A percentile compares a stretch with the other conserved stretches of the same genome.
Evolutionary conservation across 2,797 vertebrate species (phyloP).

Genomic region (Aythya fuligula): DNA sequence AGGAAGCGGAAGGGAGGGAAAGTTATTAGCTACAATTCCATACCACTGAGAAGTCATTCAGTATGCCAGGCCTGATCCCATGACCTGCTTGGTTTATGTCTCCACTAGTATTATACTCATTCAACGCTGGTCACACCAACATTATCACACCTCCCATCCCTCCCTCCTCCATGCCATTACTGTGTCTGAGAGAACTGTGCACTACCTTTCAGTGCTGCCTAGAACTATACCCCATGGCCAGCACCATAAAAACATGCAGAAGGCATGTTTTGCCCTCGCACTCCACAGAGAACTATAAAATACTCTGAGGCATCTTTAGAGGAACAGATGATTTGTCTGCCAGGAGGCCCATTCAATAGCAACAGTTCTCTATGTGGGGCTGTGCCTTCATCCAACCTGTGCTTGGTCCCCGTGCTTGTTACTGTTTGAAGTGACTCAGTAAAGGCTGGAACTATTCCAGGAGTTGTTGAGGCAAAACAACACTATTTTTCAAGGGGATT

Average conservation of each 20-base stretch:
- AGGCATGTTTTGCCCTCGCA: neutral
- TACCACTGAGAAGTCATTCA: neutral
- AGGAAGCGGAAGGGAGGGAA: neutral
- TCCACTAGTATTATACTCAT: neutral
- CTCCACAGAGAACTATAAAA: neutral
- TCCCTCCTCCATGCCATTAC: accelerated
- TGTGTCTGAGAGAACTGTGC: neutral
- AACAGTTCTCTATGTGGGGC: neutral
- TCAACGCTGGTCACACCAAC: neutral
- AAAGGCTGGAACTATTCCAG: neutral
- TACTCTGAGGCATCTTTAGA: neutral
- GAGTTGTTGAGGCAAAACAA: neutral
- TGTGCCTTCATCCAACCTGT: neutral
- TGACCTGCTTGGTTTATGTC: neutral
- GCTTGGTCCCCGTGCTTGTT: neutral
- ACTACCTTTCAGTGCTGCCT: neutral
- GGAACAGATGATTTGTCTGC: neutral
- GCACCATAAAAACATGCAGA: neutral
- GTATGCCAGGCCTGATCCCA: neutral
- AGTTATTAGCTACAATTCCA: neutral
- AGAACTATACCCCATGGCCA: neutral
- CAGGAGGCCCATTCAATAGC: neutral
- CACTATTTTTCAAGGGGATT: neutral
- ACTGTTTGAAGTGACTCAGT: neutral
- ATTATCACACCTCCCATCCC: neutral